These are phyloP conservation scores for Euplagia quadripunctaria DNA, from an alignment of 2,888 invertebrate genomes.

Conservation along the genomic window DNA sequence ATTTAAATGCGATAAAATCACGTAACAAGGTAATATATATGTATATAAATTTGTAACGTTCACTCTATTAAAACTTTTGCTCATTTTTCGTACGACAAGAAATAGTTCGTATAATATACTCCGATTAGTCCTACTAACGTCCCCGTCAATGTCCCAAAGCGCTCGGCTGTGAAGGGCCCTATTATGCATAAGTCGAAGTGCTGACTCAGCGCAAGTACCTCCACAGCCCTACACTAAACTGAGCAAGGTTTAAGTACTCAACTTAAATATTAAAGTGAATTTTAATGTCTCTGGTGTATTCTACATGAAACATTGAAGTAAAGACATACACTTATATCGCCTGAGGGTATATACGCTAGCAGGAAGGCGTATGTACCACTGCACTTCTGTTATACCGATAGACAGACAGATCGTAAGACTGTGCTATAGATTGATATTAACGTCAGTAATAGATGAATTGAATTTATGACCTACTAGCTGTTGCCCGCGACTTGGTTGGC, in stretches of 20 bases:
- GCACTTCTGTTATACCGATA: background rate
- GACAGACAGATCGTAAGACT: background rate
- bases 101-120: background rate
- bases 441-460: background rate
- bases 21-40: no score
- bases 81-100: background rate
- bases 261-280: conserved; percentile 14
- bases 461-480: background rate
- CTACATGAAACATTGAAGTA: background rate
- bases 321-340: background rate
- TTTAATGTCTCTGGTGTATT: background rate
- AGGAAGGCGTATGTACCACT: background rate
- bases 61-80: background rate
- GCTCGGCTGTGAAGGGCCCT: background rate
- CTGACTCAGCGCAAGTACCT: conserved; percentile 8
- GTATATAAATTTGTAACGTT: background rate
- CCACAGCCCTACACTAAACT: conserved; percentile 4
- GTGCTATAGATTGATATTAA: background rate
- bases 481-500: no score
- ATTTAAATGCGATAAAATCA: background rate
- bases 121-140: background rate
- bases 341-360: no score
- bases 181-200: conserved; percentile 13
- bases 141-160: background rate
- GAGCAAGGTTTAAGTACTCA: conserved; percentile 1